These are phyloP conservation scores for Tuberolachnus salignus DNA, from an alignment of 2,888 invertebrate genomes.

Conservation along the genomic window DNA sequence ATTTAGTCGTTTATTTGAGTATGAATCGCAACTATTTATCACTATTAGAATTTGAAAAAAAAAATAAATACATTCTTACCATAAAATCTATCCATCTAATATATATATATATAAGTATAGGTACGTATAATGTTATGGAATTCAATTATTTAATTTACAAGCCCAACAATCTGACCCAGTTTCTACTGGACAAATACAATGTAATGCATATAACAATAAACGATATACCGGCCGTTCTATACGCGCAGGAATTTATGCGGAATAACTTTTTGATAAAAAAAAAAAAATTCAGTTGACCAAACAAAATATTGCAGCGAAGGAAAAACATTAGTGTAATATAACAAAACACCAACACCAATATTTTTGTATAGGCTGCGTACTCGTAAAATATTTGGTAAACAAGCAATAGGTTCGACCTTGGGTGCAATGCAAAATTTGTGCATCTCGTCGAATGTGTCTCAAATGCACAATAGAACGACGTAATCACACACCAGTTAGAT, in stretches of 20 bases:
- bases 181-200: neutral
- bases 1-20: too few species aligned
- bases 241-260: neutral
- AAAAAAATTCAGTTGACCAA: constrained; percentile 7
- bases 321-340: neutral
- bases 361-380: too few species aligned
- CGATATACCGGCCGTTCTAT: neutral
- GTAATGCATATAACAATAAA: neutral
- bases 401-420: constrained; percentile 18
- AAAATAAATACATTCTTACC: too few species aligned
- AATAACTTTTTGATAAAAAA: neutral
- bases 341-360: neutral
- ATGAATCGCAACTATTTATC: too few species aligned
- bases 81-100: too few species aligned
- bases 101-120: too few species aligned
- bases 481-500: too few species aligned
- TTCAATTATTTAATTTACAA: too few species aligned
- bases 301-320: neutral
- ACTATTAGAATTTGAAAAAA: too few species aligned
- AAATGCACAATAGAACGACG: too few species aligned
- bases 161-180: neutral
- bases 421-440: constrained; percentile 14
- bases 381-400: constrained; percentile 16
- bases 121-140: neutral
- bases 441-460: constrained; percentile 16